Percentiles rank a stretch among this genome's conserved stretches.
phyloP scores from a whole-genome alignment of 2,113 vertebrate species.

The Fregetta grallaria region DNA sequence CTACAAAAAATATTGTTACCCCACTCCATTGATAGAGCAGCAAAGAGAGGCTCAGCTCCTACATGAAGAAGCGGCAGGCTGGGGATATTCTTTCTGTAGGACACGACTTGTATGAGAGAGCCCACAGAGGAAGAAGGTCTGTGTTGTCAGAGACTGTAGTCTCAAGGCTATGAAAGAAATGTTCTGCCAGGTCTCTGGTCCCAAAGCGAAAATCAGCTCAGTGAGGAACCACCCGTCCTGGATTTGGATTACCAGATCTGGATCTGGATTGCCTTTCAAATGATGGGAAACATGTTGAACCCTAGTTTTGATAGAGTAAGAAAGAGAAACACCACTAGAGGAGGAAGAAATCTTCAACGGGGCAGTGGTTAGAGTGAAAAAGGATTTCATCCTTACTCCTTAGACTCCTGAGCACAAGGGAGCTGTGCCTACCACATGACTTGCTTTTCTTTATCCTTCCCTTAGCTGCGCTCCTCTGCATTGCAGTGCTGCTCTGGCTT shows the following conservation, averaged over 20 bases:
- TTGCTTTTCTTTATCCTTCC: background rate
- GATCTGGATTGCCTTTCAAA: background rate
- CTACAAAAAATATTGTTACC: background rate
- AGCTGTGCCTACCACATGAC: background rate
- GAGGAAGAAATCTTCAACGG: background rate
- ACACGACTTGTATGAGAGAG: background rate
- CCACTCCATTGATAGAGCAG: background rate
- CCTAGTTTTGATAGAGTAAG: background rate
- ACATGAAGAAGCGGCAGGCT: background rate
- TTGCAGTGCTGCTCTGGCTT: background rate
- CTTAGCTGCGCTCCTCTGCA: background rate
- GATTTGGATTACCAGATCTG: no score
- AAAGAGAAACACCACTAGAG: background rate
- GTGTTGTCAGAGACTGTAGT: background rate
- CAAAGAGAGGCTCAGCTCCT: background rate
- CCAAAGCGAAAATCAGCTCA: background rate
- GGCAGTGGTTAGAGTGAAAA: background rate
- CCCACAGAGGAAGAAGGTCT: background rate
- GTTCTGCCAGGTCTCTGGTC: background rate
- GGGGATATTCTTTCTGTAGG: background rate
- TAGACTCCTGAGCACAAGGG: background rate
- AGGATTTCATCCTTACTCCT: background rate
- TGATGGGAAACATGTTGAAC: background rate
- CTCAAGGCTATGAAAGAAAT: background rate
- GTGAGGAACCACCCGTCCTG: background rate